Base-by-base conservation (phyloP, 2,797 vertebrate genomes). In the Pyrrhura leucotis region DNA sequence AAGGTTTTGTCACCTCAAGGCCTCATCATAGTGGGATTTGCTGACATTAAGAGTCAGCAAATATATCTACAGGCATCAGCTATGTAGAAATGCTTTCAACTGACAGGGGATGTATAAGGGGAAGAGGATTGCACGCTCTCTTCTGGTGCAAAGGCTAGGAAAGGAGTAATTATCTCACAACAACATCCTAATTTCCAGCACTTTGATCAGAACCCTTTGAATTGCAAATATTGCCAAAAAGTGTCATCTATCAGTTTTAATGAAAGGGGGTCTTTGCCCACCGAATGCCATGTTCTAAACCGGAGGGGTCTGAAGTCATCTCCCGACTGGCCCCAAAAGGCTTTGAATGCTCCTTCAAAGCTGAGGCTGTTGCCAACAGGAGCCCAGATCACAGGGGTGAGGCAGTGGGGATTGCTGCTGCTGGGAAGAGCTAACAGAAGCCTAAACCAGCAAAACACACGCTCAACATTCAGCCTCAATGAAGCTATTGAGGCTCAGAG, bases 11-110 rank as follows among this genome's bases (percentile, higher is more conserved):
- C 95, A 95, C 90, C 89, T 94, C 90, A 95, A 93, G 89, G 91
- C 89, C 87, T 95, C 95, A 97, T 94, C 94, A 85, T 84, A 91
- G 93, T 16, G 83, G 85, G 85, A 95, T 94, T 94, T 96, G 90
- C 92, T 95, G 93, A 93, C 91, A 91, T 96, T 95, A 95, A 86
- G 84, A 96, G 78, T 92, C 94, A 95, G 96, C 87, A 97, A 95
- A 95, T 90, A 50, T 62, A 93, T 93, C 96, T 92, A 95, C 88
- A 97, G 90, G 73, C 83, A 94, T 85, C 90, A 85, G 63, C 93
- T 72, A 29, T 31, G 72, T 73, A 73, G 83, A 95, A 91, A 90
- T 53, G 69, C 95, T 94, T 93, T 93, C 92, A 92, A 20, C 22
- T 95, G 87, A 81, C 91, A 80, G 0, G 1, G 19, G 45, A 47